Evolutionary conservation across 2,113 vertebrate species (phyloP).

Genomic region (Oenanthe oenanthe): DNA sequence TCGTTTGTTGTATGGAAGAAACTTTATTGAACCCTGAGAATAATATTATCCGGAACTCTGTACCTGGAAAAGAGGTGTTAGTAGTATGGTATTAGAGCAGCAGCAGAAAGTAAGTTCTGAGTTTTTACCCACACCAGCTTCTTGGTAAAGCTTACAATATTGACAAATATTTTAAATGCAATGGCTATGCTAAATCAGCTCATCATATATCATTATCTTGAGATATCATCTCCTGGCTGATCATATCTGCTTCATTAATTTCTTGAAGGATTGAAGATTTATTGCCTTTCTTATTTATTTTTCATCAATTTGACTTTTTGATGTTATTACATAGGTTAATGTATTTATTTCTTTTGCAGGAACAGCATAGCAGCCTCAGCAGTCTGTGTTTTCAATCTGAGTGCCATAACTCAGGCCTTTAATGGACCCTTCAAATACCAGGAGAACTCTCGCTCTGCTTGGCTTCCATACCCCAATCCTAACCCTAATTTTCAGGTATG

Average conservation of each 20-base stretch:
- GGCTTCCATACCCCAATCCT: conserved; percentile 95
- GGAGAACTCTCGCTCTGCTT: conserved; percentile 94
- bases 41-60: background rate
- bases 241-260: background rate
- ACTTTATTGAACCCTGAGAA: background rate
- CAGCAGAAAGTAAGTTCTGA: background rate
- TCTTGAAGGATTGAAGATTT: background rate
- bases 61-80: background rate
- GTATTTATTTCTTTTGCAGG: conserved; percentile 70
- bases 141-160: background rate
- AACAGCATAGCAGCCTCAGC: conserved; percentile 97
- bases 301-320: background rate
- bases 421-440: conserved; percentile 96
- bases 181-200: background rate
- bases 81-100: background rate
- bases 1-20: background rate
- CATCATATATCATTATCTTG: background rate
- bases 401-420: conserved; percentile 91
- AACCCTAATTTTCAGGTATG: conserved; percentile 97
- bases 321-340: background rate
- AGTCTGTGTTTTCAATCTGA: conserved; percentile 97
- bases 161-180: background rate
- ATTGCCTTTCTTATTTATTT: background rate
- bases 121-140: background rate
- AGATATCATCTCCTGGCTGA: background rate